Evolutionary conservation across 2,888 invertebrate species (phyloP).

Genomic region (Netelia fuscicornis): DNA sequence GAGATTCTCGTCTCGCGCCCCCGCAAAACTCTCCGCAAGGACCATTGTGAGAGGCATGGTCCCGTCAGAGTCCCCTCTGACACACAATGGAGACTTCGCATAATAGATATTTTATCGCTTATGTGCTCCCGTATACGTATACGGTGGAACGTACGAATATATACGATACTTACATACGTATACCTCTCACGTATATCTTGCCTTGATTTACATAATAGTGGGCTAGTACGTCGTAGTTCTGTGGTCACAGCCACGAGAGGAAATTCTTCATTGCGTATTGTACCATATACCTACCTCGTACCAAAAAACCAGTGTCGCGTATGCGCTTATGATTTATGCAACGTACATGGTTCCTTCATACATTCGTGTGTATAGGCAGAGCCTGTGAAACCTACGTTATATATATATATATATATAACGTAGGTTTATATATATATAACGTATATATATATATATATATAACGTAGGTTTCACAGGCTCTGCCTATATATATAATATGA

Average conservation of each 20-base stretch:
- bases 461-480: no score
- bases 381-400: no score
- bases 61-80: conserved; percentile 25
- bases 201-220: conserved; percentile 78
- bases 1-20: conserved; percentile 11
- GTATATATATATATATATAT: no score
- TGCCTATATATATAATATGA: no score
- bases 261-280: conserved; percentile 31
- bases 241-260: conserved; percentile 12
- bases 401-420: not conserved
- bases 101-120: conserved; percentile 78
- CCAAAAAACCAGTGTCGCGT: conserved; percentile 8
- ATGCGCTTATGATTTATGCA: conserved; percentile 33
- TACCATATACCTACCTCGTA: not conserved
- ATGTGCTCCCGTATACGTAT: conserved; percentile 56
- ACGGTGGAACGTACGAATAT: conserved; percentile 34
- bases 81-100: conserved; percentile 74
- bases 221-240: conserved; percentile 54
- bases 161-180: conserved; percentile 6
- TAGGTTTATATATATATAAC: no score
- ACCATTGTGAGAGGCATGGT: conserved; percentile 25
- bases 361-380: not conserved
- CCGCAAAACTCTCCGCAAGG: conserved; percentile 13
- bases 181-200: conserved; percentile 39
- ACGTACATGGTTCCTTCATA: not conserved